Evolutionary conservation across 2,797 vertebrate genomes (phyloP).

Genomic region (Megaceryle alcyon): DNA sequence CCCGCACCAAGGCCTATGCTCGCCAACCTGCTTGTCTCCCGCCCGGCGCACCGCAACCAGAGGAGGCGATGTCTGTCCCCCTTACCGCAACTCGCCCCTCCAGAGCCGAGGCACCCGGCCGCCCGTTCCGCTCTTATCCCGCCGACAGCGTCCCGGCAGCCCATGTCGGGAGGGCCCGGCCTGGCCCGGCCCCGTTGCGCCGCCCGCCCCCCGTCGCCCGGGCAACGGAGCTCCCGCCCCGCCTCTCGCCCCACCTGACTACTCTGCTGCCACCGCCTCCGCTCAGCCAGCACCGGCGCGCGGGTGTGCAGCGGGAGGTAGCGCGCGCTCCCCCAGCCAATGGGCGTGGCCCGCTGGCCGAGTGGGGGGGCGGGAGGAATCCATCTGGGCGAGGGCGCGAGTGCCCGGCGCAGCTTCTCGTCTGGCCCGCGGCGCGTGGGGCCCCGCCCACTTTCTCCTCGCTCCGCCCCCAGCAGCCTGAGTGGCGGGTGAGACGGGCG

Average conservation of each 20-base stretch:
- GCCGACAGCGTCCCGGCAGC: slow-evolving; percentile 10
- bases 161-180: neutral
- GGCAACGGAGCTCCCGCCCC: slow-evolving; percentile 12
- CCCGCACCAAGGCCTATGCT: neutral
- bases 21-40: neutral
- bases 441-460: neutral
- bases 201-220: neutral
- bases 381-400: neutral
- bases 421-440: too few species aligned
- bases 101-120: neutral
- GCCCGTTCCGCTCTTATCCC: slow-evolving; percentile 1
- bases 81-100: neutral
- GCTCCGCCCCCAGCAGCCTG: too few species aligned
- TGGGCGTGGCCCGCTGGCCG: neutral
- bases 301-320: neutral
- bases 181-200: neutral
- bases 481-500: neutral
- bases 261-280: neutral
- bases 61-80: neutral
- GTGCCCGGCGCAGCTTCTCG: too few species aligned
- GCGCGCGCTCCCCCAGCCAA: neutral
- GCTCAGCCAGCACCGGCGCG: neutral
- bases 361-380: neutral
- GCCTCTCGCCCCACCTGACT: neutral
- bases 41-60: neutral